Percentiles rank a stretch among this genome's conserved stretches.
Conservation (phyloP, 2,113 vertebrate genomes). For the Passer montanus region DNA sequence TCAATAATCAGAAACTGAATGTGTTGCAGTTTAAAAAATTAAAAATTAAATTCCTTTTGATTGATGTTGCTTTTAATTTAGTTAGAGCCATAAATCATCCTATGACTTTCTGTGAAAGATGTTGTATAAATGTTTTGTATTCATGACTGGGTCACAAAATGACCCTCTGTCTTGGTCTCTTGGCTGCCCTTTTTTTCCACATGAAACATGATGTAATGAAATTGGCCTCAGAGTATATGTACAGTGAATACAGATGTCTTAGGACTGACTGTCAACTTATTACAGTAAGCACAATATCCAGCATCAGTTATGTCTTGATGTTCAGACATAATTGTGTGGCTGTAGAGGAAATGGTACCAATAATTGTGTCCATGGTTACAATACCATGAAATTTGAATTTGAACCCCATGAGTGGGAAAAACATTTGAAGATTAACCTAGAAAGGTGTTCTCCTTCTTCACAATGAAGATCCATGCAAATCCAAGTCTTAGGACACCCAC, state of each 20-base stretch:
- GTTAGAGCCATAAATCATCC: conserved; percentile 44
- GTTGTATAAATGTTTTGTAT: background rate
- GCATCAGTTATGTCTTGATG: background rate
- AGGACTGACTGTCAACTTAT: background rate
- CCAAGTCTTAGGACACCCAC: background rate
- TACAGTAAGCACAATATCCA: background rate
- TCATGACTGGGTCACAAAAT: background rate
- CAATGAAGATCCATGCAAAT: background rate
- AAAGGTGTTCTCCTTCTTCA: background rate
- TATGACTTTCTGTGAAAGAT: background rate
- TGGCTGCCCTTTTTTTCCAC: background rate
- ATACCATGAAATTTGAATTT: background rate
- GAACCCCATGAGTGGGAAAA: background rate
- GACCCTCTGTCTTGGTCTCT: background rate
- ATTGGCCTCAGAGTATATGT: background rate
- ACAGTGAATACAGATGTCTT: background rate
- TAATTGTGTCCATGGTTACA: background rate
- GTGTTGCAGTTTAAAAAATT: conserved; percentile 20
- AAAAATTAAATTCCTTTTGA: conserved; percentile 35
- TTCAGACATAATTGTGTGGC: background rate
- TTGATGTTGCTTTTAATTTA: conserved; percentile 58
- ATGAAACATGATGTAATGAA: conserved; percentile 20
- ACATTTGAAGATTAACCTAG: background rate
- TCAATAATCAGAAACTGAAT: background rate
- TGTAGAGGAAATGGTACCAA: background rate